A percentile compares a stretch with the other conserved stretches of the same genome.
Evolutionary conservation across 1,140 invertebrate species (phyloP).

Genomic region (Drosophila nannoptera): DNA sequence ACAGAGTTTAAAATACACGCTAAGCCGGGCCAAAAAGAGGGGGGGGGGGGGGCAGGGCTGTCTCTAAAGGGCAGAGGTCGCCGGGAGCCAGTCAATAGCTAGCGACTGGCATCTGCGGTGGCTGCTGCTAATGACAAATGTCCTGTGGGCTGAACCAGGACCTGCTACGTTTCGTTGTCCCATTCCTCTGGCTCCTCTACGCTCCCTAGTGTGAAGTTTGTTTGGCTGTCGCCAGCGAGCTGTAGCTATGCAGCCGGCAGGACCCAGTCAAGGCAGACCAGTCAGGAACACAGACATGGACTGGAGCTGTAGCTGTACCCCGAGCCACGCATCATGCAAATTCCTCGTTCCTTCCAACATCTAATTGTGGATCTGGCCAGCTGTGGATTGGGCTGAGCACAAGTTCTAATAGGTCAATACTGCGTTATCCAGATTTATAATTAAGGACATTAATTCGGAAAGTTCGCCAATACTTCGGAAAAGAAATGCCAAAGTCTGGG

Average conservation of each 20-base stretch:
- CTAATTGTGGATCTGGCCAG: slow-evolving; percentile 18
- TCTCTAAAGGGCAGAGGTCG: slow-evolving; percentile 28
- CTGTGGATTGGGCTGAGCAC: slow-evolving; percentile 29
- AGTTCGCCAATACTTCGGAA: slow-evolving; percentile 30
- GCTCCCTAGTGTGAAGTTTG: slow-evolving; percentile 27
- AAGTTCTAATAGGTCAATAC: not conserved
- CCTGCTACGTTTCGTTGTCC: not conserved
- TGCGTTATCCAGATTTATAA: slow-evolving; percentile 36
- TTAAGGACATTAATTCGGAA: slow-evolving; percentile 45
- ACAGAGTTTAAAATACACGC: slow-evolving; percentile 6
- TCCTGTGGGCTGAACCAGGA: slow-evolving; percentile 7
- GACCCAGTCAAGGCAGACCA: slow-evolving; percentile 22
- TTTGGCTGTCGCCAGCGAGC: slow-evolving; percentile 20
- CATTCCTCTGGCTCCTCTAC: too few species aligned
- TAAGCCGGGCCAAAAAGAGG: not conserved
- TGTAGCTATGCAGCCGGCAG: slow-evolving; percentile 40
- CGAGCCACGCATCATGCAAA: slow-evolving; percentile 18
- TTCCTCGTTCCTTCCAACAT: slow-evolving; percentile 27
- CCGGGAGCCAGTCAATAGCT: slow-evolving; percentile 6
- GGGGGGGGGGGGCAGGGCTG: not conserved
- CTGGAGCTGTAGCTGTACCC: too few species aligned
- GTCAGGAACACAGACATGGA: slow-evolving; percentile 17
- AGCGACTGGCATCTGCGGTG: not conserved
- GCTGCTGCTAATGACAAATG: slow-evolving; percentile 48
- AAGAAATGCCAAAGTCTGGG: slow-evolving; percentile 12